Evolutionary conservation across 1,140 invertebrate species (phyloP), one percentile per base, ranked within the genome.

Genomic region (Parasteatoda tepidariorum): DNA sequence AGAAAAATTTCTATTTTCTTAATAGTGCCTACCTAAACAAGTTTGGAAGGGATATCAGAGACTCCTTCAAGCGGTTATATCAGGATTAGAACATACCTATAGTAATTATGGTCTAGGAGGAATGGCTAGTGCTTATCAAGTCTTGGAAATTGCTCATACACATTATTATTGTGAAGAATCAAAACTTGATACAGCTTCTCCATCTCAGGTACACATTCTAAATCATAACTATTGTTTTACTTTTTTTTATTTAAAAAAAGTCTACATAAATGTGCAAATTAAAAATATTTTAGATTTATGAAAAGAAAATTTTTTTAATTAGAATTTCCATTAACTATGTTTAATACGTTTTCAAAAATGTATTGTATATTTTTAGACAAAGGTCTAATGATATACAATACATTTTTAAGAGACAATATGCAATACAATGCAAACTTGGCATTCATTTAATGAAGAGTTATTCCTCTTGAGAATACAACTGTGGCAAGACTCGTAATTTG

Each of bases 11-110:
- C 22, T 31, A 66, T 66, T 66, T 30, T n/a, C 7, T 62, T 62
- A 15, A 26, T 86, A 97, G 95, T 96, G 95, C 88, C 90, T 98
- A 1, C 93, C 94, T 62, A 95, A 95, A 87, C 90, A 93, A 3
- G 93, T 99, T 5, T 99, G 97, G 93, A 99, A 99, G 89, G 98
- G 98, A 24, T 98, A 99, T 93, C 89, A 98, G 33, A 98, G 98
- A 90, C 92, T 98, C 84, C 89, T 99, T 41, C 94, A 95, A 89
- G 94, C 96, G 11, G 93, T 98, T 30, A 92, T 96, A 26, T 92
- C 93, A 87, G 98, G 98, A 11, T 90, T 99, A 74, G 97, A 98
- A 88, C 93, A 94, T 82, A 98, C 96, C 1, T 99, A 95, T 88
- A 92, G 93, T 24, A 98, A 98, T 90, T 96, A 96, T 87, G 97